Evolutionary conservation across 2,888 invertebrate genomes (phyloP).

Genomic region (Oxycera nigricornis): DNA sequence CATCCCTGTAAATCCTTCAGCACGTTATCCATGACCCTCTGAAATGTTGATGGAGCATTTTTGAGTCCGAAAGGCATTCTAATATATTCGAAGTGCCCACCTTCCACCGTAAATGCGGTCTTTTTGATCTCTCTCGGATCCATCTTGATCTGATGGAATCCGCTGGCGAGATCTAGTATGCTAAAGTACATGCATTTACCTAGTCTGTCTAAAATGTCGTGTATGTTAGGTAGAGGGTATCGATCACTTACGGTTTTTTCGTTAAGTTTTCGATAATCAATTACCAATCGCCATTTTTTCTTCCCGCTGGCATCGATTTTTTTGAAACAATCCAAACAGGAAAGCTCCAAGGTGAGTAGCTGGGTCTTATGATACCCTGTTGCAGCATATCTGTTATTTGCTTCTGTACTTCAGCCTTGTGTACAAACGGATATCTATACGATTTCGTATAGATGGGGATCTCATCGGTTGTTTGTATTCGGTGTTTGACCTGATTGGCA

Average conservation of each 20-base stretch:
- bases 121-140: background rate
- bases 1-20: background rate
- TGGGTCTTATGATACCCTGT: no score
- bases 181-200: slow-evolving; percentile 47
- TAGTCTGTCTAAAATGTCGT: background rate
- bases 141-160: background rate
- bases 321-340: no score
- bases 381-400: no score
- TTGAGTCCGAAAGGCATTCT: slow-evolving; percentile 41
- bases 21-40: background rate
- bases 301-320: no score
- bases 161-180: background rate
- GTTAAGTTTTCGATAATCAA: no score
- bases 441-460: no score
- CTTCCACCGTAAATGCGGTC: slow-evolving; percentile 41
- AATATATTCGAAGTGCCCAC: slow-evolving; percentile 34
- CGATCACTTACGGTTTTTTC: background rate
- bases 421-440: no score
- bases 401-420: no score
- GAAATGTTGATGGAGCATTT: slow-evolving; percentile 9
- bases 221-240: background rate
- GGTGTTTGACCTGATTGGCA: no score
- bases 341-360: no score
- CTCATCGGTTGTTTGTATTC: no score
- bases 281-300: no score